Percentiles rank a stretch among this genome's conserved stretches.
phyloP scores from a whole-genome alignment of 2,113 vertebrate genomes.

The Nesoenas mayeri region DNA sequence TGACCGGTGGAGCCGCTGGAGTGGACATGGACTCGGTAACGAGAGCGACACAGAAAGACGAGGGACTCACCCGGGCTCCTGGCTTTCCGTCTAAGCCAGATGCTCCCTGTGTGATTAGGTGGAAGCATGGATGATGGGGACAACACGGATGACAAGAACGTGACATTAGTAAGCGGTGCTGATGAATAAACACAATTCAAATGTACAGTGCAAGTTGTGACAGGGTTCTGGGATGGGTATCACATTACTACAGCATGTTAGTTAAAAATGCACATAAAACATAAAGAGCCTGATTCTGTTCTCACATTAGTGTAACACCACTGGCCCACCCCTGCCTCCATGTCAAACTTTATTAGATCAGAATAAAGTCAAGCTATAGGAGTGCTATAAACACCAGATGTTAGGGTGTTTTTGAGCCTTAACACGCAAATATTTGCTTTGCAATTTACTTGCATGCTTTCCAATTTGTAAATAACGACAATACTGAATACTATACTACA shows the following conservation, averaged over 20 bases:
- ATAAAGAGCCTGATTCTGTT: slow-evolving; percentile 5
- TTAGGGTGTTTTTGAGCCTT: slow-evolving; percentile 53
- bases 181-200: slow-evolving; percentile 74
- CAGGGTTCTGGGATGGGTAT: slow-evolving; percentile 50
- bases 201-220: slow-evolving; percentile 62
- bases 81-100: slow-evolving; percentile 99
- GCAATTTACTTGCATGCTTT: not conserved
- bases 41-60: slow-evolving; percentile 64
- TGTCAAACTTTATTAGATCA: not conserved
- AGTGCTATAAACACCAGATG: slow-evolving; percentile 20
- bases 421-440: slow-evolving; percentile 15
- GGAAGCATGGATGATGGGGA: slow-evolving; percentile 83
- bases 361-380: not conserved
- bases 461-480: not conserved
- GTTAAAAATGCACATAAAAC: slow-evolving; percentile 71
- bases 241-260: slow-evolving; percentile 71
- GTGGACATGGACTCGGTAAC: not conserved
- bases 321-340: not conserved
- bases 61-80: slow-evolving; percentile 97
- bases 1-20: not conserved
- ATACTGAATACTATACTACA: not conserved
- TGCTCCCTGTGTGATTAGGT: slow-evolving; percentile 94
- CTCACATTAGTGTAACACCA: not conserved
- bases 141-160: slow-evolving; percentile 94
- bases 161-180: slow-evolving; percentile 91